Conservation (phyloP, 2,113 vertebrate genomes). For the Pan troglodytes region NHGRI_mPanTro3-v2.1_pri NC_072410.2:117565501-117566000, state of each 20-base stretch:
- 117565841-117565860: not conserved
- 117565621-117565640: not conserved
- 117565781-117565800: not conserved
- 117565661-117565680: not conserved
- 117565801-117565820: not conserved
- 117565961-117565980: not conserved
- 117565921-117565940: not conserved
- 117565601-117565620: not conserved
- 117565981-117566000: not conserved
- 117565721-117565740: not conserved
- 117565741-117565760: not conserved
- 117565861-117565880: not conserved
- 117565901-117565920: not conserved
- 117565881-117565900: too few species aligned
- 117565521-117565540: not conserved
- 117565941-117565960: not conserved
- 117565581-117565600: not conserved
- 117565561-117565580: not conserved
- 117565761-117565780: too few species aligned
- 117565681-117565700: too few species aligned
- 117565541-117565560: not conserved
- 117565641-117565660: not conserved
- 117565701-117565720: not conserved
- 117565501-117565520: not conserved
- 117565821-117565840: not conserved